Conservation (phyloP, 2,113 vertebrate species). For the Sylvicapra grimmia region DNA sequence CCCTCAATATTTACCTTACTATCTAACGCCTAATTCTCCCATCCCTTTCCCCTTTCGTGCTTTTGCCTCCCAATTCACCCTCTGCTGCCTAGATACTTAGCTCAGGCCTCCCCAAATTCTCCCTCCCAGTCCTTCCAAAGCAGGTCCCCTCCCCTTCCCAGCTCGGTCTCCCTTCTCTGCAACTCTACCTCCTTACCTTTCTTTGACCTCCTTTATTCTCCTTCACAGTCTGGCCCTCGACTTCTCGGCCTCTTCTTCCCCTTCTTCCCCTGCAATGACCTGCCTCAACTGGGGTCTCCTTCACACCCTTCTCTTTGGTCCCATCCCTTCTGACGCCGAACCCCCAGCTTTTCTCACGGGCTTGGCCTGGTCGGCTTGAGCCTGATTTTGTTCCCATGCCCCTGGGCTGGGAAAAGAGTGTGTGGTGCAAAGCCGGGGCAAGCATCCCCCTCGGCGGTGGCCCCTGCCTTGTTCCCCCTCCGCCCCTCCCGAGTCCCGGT, state of each 20-base stretch:
- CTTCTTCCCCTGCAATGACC: constrained; percentile 31
- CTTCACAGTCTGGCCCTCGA: constrained; percentile 46
- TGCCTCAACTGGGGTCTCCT: constrained; percentile 27
- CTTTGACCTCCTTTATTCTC: constrained; percentile 47
- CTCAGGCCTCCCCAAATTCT: neutral
- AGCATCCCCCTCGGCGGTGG: constrained; percentile 26
- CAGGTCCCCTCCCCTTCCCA: neutral
- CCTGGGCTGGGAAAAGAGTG: constrained; percentile 22
- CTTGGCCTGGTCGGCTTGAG: constrained; percentile 50
- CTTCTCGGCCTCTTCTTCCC: constrained; percentile 37
- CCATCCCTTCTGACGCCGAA: constrained; percentile 39
- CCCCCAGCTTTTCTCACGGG: constrained; percentile 47
- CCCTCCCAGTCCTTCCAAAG: constrained; percentile 29
- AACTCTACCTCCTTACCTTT: constrained; percentile 47
- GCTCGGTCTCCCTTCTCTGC: neutral
- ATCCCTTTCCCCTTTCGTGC: neutral
- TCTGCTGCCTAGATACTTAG: neutral
- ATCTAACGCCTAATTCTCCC: neutral
- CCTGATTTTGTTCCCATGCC: neutral
- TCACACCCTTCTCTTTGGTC: constrained; percentile 22
- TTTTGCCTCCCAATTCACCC: neutral
- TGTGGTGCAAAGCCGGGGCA: constrained; percentile 16
- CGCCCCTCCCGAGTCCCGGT: constrained; percentile 48
- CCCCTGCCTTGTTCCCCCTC: constrained; percentile 48
- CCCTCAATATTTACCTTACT: neutral